These are phyloP conservation scores for Pogoniulus pusillus DNA, from an alignment of 2,797 vertebrate species.

Conservation along the genomic window DNA sequence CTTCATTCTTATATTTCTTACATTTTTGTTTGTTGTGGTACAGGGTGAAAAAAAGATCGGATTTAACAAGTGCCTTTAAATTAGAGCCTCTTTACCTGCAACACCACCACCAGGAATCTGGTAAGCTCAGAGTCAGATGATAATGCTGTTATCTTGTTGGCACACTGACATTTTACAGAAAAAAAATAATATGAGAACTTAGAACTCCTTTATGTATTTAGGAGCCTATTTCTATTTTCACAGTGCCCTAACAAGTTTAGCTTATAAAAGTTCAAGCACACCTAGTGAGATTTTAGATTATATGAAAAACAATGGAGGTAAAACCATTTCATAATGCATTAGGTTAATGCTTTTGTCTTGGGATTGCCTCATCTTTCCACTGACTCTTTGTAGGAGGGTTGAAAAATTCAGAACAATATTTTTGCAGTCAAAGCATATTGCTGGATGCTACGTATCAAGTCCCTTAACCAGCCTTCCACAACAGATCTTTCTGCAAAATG, in stretches of 20 bases:
- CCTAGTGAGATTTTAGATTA: not conserved
- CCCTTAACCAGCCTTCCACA: not conserved
- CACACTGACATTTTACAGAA: not conserved
- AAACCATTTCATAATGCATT: slow-evolving; percentile 7
- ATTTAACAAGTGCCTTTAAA: slow-evolving; percentile 91
- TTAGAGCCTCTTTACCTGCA: slow-evolving; percentile 93
- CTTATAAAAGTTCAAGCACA: not conserved
- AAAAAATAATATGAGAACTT: not conserved
- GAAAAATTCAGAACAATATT: not conserved
- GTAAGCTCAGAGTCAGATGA: slow-evolving; percentile 69
- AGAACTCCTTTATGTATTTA: not conserved
- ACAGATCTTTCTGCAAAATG: not conserved
- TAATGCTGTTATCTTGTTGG: not conserved
- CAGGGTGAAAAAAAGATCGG: slow-evolving; percentile 91
- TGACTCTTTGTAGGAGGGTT: not conserved
- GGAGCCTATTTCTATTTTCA: slow-evolving; percentile 10
- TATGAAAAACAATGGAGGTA: not conserved
- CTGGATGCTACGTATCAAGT: not conserved
- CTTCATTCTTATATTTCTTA: not conserved
- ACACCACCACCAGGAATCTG: slow-evolving; percentile 93
- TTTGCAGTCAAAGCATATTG: not conserved
- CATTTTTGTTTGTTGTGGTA: not conserved
- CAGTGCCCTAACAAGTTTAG: not conserved
- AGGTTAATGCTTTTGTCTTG: not conserved
- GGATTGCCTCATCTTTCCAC: not conserved